phyloP scores from a whole-genome alignment of 1,140 invertebrate genomes.

The Bombus balteatus region DNA sequence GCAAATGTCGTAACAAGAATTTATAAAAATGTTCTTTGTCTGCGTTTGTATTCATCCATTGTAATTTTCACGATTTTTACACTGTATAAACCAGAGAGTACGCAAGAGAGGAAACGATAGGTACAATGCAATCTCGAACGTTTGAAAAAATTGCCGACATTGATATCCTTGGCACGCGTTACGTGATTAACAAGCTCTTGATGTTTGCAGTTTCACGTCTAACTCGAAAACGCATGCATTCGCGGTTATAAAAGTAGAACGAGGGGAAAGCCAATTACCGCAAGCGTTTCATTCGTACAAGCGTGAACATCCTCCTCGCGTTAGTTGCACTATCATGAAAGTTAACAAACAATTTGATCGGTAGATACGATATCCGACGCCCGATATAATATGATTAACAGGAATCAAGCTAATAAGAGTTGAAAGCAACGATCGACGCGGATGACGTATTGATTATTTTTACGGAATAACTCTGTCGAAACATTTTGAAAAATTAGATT shows the following conservation, averaged over 20 bases:
- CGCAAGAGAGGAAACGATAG: too few species aligned
- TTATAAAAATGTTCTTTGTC: background rate
- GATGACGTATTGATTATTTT: background rate
- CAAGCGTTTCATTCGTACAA: conserved; percentile 40
- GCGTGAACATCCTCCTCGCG: conserved; percentile 10
- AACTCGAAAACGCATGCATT: conserved; percentile 37
- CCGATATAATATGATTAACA: background rate
- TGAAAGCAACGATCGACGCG: background rate
- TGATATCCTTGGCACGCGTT: background rate
- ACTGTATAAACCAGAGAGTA: too few species aligned
- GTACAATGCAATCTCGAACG: background rate
- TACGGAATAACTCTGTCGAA: background rate
- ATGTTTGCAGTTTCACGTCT: conserved; percentile 39
- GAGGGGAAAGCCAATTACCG: conserved; percentile 53
- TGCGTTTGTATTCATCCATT: background rate
- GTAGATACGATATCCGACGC: background rate
- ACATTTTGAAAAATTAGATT: background rate
- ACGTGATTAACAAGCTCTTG: conserved; percentile 36
- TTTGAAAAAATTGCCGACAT: background rate
- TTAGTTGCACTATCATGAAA: background rate
- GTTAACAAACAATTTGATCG: conserved; percentile 23
- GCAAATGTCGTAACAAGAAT: background rate
- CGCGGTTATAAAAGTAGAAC: conserved; percentile 45
- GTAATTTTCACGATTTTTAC: background rate
- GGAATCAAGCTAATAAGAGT: too few species aligned